Evolutionary conservation across 2,113 vertebrate genomes (phyloP).

Genomic region (Antennarius striatus): DNA sequence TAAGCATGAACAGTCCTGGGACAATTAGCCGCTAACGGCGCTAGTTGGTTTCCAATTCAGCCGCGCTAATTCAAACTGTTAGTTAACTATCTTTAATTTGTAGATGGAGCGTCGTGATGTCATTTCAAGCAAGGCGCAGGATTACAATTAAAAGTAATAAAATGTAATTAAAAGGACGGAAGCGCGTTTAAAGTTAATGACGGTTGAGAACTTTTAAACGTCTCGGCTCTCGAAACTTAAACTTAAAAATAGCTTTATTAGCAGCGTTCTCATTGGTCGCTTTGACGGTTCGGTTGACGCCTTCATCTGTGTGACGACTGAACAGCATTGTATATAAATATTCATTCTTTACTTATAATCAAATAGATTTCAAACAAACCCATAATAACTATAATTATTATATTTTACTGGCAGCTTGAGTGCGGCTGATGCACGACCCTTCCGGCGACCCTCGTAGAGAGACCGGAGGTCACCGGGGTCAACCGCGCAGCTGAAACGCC

Average conservation of each 20-base stretch:
- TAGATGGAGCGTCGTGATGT: background rate
- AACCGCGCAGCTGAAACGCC: constrained; percentile 84
- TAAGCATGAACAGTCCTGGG: background rate
- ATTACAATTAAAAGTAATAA: constrained; percentile 2
- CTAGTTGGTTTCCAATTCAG: constrained; percentile 8
- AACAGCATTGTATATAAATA: too few species aligned
- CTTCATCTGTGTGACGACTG: too few species aligned
- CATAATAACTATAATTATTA: constrained; percentile 21
- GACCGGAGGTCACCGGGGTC: constrained; percentile 83
- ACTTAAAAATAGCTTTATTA: background rate
- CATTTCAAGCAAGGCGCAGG: too few species aligned
- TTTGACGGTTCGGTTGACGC: too few species aligned
- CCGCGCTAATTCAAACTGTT: background rate
- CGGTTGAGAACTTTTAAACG: background rate
- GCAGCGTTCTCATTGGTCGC: too few species aligned
- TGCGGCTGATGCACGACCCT: constrained; percentile 82
- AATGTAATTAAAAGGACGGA: background rate
- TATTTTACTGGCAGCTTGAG: constrained; percentile 43
- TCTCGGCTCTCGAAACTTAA: background rate
- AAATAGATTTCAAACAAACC: constrained; percentile 17
- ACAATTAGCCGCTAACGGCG: constrained; percentile 18
- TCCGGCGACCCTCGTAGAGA: constrained; percentile 85
- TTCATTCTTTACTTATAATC: too few species aligned
- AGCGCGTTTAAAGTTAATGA: background rate
- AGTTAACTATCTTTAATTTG: background rate